These are phyloP conservation scores for Carlito syrichta DNA, from an alignment of 2,113 vertebrate genomes.

Conservation along the genomic window DNA sequence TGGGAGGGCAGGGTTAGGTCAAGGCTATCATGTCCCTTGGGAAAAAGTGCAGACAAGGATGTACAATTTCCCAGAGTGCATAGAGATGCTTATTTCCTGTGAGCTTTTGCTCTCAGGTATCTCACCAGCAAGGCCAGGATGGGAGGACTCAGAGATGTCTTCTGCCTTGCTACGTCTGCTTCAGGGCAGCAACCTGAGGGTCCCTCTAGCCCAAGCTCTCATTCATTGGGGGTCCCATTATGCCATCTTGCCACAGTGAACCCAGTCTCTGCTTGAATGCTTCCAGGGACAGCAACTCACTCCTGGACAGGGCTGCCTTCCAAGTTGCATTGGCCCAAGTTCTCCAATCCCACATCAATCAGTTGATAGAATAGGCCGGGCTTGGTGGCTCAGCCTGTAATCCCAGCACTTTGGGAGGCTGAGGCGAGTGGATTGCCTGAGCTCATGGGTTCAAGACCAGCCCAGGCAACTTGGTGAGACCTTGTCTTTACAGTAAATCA, in stretches of 20 bases:
- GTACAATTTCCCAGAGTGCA: background rate
- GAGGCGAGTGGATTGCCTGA: too few species aligned
- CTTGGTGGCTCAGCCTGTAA: too few species aligned
- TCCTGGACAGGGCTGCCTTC: background rate
- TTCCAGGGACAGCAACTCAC: background rate
- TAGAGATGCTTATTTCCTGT: background rate
- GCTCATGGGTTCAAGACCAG: too few species aligned
- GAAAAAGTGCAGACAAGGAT: background rate
- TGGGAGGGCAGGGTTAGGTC: background rate
- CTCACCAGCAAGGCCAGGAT: background rate
- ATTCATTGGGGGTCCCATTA: background rate
- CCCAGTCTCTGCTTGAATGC: background rate
- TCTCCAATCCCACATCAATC: background rate
- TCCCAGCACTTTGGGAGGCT: too few species aligned
- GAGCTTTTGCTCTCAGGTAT: background rate
- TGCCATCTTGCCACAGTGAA: background rate
- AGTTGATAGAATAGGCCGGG: background rate
- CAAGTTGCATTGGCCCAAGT: background rate
- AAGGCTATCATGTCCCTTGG: background rate
- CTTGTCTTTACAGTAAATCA: too few species aligned
- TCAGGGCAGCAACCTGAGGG: background rate
- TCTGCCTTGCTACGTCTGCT: background rate
- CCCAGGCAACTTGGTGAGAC: too few species aligned
- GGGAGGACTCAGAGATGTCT: background rate
- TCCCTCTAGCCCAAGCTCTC: background rate